Conservation (phyloP, 2,888 invertebrate genomes). For the Pogonocherus hispidulus region DNA sequence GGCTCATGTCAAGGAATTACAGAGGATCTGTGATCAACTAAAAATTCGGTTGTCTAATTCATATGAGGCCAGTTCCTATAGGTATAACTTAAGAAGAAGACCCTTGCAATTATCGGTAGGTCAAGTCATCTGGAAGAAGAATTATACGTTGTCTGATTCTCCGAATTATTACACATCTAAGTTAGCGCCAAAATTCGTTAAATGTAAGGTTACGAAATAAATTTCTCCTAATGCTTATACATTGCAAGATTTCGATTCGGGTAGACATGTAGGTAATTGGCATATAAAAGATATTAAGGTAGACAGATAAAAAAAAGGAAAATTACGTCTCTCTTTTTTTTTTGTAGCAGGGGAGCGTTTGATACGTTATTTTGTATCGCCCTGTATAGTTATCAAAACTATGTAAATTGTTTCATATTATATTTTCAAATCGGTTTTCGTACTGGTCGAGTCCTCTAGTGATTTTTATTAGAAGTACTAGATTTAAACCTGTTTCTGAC, state of each 20-base stretch:
- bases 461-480: no score
- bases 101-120: constrained; percentile 5
- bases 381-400: no score
- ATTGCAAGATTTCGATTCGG: constrained; percentile 2
- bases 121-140: constrained; percentile 34
- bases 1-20: constrained; percentile 16
- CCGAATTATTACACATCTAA: constrained; percentile 37
- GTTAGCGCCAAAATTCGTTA: constrained; percentile 41
- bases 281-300: constrained; percentile 31
- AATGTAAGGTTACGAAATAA: constrained; percentile 18
- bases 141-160: constrained; percentile 38
- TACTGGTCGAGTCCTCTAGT: no score
- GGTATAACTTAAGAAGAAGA: constrained; percentile 32
- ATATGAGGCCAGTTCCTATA: constrained; percentile 24
- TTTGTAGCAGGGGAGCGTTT: no score
- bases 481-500: no score
- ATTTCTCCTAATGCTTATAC: constrained; percentile 21
- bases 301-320: constrained; percentile 6
- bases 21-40: constrained; percentile 12
- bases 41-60: constrained; percentile 22
- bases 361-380: no score
- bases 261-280: background rate
- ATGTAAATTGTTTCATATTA: no score
- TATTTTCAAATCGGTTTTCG: no score
- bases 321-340: background rate